Evolutionary conservation across 2,888 invertebrate genomes (phyloP), one percentile per base, ranked within the genome.

Genomic region (Philhelius pedissequus): DNA sequence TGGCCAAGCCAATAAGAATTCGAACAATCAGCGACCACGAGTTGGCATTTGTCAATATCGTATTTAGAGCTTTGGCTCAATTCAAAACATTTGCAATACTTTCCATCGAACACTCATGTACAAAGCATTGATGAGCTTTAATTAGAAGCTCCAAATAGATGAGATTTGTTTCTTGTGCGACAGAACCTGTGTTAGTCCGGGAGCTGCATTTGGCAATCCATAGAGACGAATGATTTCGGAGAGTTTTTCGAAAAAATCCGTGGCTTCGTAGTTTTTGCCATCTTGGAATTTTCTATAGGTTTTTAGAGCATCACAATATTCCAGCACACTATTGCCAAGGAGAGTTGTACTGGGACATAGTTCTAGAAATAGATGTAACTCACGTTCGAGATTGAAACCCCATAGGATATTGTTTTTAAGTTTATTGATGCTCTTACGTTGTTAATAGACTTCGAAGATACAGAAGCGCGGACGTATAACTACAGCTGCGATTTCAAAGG

Each of bases 51-150:
- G 95, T 92, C 80, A 97, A 92, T 35, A 94, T 92, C 9, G 93
- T 92, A 15, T 94, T 93, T 32, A 97, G 92, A 73, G 93, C 93
- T 89, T 95, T 95, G 84, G 95, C 94, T 68, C 95, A 95, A 68
- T 95, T 94, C 86, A 98, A 92, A 66, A 96, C 94, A 60, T 94
- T 94, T 5, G 96, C 96, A 89, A 98, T 97, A 86, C 97, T 97
- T 91, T 98, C 97, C 94, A 97, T 97, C 90, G 97, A 97, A 90
- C 97, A 97, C 86, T 97, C 96, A 87, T 95, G 94, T 0, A 97
- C 95, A 90, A 96, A 97, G 89, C 97, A 97, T 88, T 96, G 95
- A 91, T 98, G 97, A 0, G 96, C 94, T 86, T 94, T 92, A 68
- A 97, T 96, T 60, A 97, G 91, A 69, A 97, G 91, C 92, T 98